Evolutionary conservation across 2,888 invertebrate genomes (phyloP), one percentile per base, ranked within the genome.

Genomic region (Zele albiditarsus): DNA sequence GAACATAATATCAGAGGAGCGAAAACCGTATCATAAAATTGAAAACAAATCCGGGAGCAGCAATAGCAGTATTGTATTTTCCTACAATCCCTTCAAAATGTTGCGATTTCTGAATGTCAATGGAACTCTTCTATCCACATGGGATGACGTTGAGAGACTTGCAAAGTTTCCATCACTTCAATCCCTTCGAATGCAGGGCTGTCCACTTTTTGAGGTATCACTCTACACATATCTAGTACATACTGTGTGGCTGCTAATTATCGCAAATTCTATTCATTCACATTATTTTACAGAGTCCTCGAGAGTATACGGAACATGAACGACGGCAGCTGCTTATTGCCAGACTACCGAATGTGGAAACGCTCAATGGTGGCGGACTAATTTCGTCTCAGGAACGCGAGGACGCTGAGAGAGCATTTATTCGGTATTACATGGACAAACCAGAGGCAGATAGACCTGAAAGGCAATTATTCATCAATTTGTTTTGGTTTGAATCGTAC

Each of bases 351-450:
- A 95, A 94, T 88, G 94, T 98, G 63, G 92, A 93, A 80, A 95
- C 95, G 71, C 90, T 98, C 58, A 98, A 98, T 90, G 98, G 98
- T 0, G 97, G 98, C 74, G 96, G 95, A 23, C 92, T 92, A 16
- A 96, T 98, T 81, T 93, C 94, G 46, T 92, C 91, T 0, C 95
- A 95, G 82, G 98, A 98, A 88, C 92, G 97, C 75, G 97, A 97
- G 89, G 95, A 97, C 85, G 96, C 98, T 16, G 98, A 98, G 89
- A 91, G 98, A 77, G 96, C 97, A 79, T 98, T 98, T 89, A 96
- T 98, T 82, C 92, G 98, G 76, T 94, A 96, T 87, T 98, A 96
- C 89, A 95, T 96, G 95, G 95, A 97, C 86, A 94, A 95, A 84
- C 94, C 96, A 0, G 95, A 95, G 89, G 93, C 94, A 74, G 95